Percentiles rank a stretch among this genome's conserved stretches.
These are phyloP conservation scores for Aphelinus certus DNA, from an alignment of 1,140 invertebrate genomes.

Conservation along the genomic window DNA sequence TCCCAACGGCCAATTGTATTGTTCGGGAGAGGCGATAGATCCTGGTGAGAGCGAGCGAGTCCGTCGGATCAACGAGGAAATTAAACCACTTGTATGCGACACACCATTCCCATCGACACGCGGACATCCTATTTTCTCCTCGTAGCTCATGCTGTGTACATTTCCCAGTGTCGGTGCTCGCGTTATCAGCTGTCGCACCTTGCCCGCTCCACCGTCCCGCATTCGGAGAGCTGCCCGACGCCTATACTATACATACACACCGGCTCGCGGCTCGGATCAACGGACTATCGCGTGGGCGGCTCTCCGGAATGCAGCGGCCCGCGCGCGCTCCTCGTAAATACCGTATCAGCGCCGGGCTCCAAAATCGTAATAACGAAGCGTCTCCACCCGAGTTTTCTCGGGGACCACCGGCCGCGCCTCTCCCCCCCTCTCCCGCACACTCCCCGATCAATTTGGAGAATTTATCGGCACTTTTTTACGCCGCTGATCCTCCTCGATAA, in stretches of 20 bases:
- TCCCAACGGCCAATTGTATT: no score
- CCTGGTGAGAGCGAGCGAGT: no score
- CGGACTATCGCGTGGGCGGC: conserved; percentile 12
- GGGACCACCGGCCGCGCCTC: neutral
- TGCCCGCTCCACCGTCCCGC: no score
- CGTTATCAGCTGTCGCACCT: no score
- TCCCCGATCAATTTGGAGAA: conserved; percentile 8
- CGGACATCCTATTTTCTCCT: neutral
- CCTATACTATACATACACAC: neutral
- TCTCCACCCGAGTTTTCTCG: neutral
- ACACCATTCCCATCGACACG: no score
- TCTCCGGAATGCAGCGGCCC: neutral
- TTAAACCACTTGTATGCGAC: no score
- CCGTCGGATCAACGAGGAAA: no score
- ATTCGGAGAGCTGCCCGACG: neutral
- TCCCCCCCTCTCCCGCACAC: neutral
- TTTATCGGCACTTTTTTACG: conserved; percentile 19
- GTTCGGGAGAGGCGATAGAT: no score
- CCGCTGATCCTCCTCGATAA: no score
- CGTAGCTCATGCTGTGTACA: neutral
- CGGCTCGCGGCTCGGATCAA: neutral
- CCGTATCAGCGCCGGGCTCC: neutral
- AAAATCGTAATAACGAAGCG: conserved; percentile 11
- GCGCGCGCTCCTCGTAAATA: neutral
- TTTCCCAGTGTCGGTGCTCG: no score